Percentiles rank a stretch among this genome's conserved stretches.
phyloP scores from a whole-genome alignment of 2,797 vertebrate species.

The Saguinus oedipus region DNA sequence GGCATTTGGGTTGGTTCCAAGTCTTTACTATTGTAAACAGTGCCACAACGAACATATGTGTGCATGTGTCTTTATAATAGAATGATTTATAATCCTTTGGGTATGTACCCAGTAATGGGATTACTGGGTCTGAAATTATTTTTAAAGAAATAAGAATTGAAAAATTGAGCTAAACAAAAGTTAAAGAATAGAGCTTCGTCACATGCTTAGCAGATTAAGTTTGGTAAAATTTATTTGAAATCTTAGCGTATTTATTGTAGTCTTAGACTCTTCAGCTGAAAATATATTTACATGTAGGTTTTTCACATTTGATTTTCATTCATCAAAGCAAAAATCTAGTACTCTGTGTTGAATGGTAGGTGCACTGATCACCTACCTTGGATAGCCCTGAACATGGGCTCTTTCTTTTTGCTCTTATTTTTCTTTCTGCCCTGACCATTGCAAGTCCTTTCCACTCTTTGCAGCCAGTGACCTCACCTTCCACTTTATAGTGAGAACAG shows the following conservation, averaged over 20 bases:
- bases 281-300: neutral
- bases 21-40: too few relatives aligned
- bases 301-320: neutral
- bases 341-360: neutral
- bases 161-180: neutral
- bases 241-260: neutral
- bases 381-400: accelerated
- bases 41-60: too few relatives aligned
- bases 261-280: neutral
- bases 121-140: neutral
- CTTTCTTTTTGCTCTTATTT: neutral
- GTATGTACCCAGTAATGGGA: too few relatives aligned
- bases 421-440: neutral
- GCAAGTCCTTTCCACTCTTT: neutral
- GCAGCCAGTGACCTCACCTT: neutral
- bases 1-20: too few relatives aligned
- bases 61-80: too few relatives aligned
- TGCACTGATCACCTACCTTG: too few relatives aligned
- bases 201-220: neutral
- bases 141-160: conserved; percentile 14
- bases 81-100: too few relatives aligned
- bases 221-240: neutral
- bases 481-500: too few relatives aligned
- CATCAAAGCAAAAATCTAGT: neutral
- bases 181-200: neutral